phyloP scores from a whole-genome alignment of 1,140 invertebrate genomes.

The Batillaria attramentaria region DNA sequence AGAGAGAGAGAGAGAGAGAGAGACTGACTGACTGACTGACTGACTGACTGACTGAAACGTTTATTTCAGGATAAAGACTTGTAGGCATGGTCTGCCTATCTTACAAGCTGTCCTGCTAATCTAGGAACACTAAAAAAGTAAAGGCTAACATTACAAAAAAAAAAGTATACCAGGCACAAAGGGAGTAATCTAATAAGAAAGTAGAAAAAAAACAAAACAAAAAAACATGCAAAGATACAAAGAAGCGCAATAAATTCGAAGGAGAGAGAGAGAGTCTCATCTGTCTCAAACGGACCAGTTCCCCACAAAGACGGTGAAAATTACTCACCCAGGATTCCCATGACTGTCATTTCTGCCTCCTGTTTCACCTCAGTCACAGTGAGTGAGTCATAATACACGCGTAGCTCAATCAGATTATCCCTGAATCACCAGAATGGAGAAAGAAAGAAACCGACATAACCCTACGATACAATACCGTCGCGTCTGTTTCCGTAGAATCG shows the following conservation, averaged over 20 bases:
- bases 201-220: neutral
- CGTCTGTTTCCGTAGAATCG: too few species aligned
- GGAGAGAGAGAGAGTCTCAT: neutral
- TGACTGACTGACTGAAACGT: too few species aligned
- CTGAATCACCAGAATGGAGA: neutral
- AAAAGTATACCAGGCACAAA: neutral
- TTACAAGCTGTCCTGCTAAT: too few species aligned
- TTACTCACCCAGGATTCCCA: conserved; percentile 10
- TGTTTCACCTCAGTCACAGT: neutral
- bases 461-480: neutral
- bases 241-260: neutral
- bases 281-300: neutral
- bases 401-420: conserved; percentile 14
- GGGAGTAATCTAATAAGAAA: neutral
- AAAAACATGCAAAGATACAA: neutral
- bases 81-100: too few species aligned
- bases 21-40: too few species aligned
- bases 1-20: too few species aligned
- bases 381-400: conserved; percentile 6
- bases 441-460: neutral
- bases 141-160: too few species aligned
- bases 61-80: too few species aligned
- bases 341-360: conserved; percentile 16
- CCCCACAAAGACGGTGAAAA: too few species aligned
- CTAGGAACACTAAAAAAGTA: too few species aligned